Evolutionary conservation across 2,797 vertebrate species (phyloP), one percentile per base, ranked within the genome.

Genomic region (Chiloscyllium punctatum): DNA sequence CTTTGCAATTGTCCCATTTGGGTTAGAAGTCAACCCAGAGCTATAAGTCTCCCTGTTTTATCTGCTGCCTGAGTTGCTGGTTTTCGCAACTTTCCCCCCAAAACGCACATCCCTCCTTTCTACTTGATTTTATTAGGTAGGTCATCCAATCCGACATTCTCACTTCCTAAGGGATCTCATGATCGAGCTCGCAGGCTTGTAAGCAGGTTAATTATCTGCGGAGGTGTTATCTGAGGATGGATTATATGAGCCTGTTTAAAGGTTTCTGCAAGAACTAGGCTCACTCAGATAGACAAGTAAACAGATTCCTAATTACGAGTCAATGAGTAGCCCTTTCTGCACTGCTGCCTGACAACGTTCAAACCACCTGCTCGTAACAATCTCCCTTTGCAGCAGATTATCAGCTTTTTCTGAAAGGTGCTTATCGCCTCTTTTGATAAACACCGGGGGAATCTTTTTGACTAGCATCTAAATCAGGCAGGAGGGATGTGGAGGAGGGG

Each of bases 281-380:
- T 96, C 90, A 95, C 84, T 96, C 96, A 96, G 96, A 97, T 96
- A 96, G 96, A 97, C 96, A 97, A 96, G 96, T 97, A 97, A 97
- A 97, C 96, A 96, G 74, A 96, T 96, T 96, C 96, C 97, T 97
- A 97, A 97, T 96, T 96, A 97, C 97, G 96, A 96, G 96, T 97
- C 97, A 97, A 95, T 96, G 96, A 96, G 96, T 95, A 84, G 96
- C 96, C 96, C 97, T 97, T 97, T 97, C 96, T 94, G 96, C 97
- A 66, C 53, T 90, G 87, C 4, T 16, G 53, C 87, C 62, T 57
- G 86, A 84, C 82, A 84, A 48, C 23, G 79, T 4, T 53, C 15
- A 15, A 88, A 57, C 86, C 86, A 90, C 18, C 27, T 90, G 51
- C 25, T 62, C 87, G 33, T n/a, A 62, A 62, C 87, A 90, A 16